Conservation (phyloP, 1,140 invertebrate genomes). For the Andricus grossulariae region DNA sequence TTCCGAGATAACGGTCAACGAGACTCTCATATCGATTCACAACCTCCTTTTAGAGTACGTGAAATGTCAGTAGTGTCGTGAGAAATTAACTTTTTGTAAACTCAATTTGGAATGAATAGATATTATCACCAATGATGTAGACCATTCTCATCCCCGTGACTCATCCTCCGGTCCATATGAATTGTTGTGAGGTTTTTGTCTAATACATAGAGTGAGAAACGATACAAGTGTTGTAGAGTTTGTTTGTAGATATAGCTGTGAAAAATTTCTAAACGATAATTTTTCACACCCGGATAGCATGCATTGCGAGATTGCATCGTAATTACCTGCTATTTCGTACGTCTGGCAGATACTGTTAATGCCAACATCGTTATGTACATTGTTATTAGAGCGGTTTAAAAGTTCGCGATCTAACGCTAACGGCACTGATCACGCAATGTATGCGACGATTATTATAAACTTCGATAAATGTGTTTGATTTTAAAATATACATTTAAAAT, state of each 20-base stretch:
- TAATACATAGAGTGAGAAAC: not conserved
- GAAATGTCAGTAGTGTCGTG: no score
- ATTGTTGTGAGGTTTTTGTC: no score
- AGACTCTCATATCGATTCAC: no score
- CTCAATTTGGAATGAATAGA: no score
- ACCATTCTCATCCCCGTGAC: no score
- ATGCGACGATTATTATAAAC: slow-evolving; percentile 50
- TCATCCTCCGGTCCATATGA: no score
- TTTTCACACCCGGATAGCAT: slow-evolving; percentile 52
- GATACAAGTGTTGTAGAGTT: not conserved
- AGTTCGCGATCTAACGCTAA: slow-evolving; percentile 48
- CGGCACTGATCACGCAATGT: slow-evolving; percentile 51
- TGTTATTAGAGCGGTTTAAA: slow-evolving; percentile 54
- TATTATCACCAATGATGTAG: no score
- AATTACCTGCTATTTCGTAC: slow-evolving; percentile 54
- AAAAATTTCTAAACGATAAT: slow-evolving; percentile 52
- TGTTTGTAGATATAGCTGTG: slow-evolving; percentile 42
- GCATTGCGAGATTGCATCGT: slow-evolving; percentile 53
- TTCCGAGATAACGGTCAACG: no score
- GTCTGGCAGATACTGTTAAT: slow-evolving; percentile 50
- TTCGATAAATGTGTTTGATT: not conserved
- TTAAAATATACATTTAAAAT: not conserved
- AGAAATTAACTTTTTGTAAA: no score
- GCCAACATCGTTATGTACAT: slow-evolving; percentile 54
- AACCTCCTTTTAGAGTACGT: no score